phyloP scores from a whole-genome alignment of 1,140 invertebrate genomes.

The Sinonovacula constricta region DNA sequence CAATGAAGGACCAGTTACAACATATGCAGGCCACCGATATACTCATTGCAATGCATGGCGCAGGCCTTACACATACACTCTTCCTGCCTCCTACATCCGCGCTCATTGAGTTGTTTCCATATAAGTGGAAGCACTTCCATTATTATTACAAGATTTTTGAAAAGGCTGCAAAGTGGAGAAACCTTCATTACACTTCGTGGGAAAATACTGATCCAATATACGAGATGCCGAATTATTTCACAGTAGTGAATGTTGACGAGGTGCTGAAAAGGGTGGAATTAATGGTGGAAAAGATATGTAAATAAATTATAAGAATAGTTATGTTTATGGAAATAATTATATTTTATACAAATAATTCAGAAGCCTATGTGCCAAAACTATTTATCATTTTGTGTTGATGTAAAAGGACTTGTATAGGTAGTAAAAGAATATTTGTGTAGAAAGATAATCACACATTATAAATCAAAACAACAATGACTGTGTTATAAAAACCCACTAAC shows the following conservation, averaged over 20 bases:
- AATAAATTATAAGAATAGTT: no score
- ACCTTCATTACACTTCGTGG: slow-evolving; percentile 63
- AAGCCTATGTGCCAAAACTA: no score
- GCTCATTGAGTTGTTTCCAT: slow-evolving; percentile 91
- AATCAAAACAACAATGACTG: no score
- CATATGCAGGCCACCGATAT: slow-evolving; percentile 87
- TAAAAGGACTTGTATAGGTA: no score
- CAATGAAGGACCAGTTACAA: slow-evolving; percentile 64
- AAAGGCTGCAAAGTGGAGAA: slow-evolving; percentile 62
- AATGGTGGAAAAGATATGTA: no score
- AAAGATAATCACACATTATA: no score
- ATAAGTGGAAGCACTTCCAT: slow-evolving; percentile 54
- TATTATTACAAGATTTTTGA: slow-evolving; percentile 57
- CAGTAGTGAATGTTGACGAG: slow-evolving; percentile 5
- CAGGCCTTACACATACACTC: slow-evolving; percentile 94
- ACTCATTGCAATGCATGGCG: slow-evolving; percentile 97
- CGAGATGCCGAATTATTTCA: slow-evolving; percentile 54
- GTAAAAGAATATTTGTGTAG: no score
- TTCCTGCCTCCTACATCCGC: slow-evolving; percentile 97
- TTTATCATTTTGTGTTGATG: no score
- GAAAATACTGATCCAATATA: slow-evolving; percentile 56
- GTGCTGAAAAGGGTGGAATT: no score
- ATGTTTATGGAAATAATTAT: no score
- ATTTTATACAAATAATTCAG: no score
- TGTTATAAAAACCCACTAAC: no score